Evolutionary conservation across 1,140 invertebrate genomes (phyloP), one percentile per base, ranked within the genome.

Genomic region (Lordiphosa clarofinis): DNA sequence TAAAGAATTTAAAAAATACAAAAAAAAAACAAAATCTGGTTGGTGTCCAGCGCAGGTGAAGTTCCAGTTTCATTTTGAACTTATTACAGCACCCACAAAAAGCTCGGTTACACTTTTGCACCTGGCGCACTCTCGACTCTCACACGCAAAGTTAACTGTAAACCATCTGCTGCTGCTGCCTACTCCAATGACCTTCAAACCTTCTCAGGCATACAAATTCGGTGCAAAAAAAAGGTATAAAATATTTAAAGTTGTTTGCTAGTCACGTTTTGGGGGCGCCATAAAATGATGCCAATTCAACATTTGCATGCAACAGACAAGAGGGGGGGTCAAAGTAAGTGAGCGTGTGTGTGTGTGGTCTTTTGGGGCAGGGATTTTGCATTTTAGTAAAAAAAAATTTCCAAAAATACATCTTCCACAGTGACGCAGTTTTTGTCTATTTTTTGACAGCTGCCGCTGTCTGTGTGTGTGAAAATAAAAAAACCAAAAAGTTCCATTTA

Each of bases 1-100:
- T 82, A 78, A 84, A 84, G 78, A 82, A 82, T 84, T 84, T 82
- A 86, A 31, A 31, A 28, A n/a, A n/a, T n/a, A n/a, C n/a, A n/a
- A n/a, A n/a, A n/a, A n/a, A n/a, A n/a, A 31, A 31, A 31, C 28
- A 31, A 31, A 31, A 56, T 37, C 12, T 24, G 10, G 37, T 28
- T 24, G 43, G 39, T 36, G 21, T 35, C 38, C 4, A 37, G 24
- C 35, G 72, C 78, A 82, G 78, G 78, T 82, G 73, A 61, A 56
- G 47, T 43, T 37, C 21, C 31, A 28, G 35, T 37, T 60, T 38
- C 57, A 15, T 0, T 72, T 68, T 59, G 10, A 58, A 68, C 53
- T 67, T 60, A 75, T 75, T 50, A 57, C 75, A 59, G 50, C 47
- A 70, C 56, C 44, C 39, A 49, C 46, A 37, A 59, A 3, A 36